Conservation (phyloP, 2,888 invertebrate genomes). For the Zelleria hepariella region DNA sequence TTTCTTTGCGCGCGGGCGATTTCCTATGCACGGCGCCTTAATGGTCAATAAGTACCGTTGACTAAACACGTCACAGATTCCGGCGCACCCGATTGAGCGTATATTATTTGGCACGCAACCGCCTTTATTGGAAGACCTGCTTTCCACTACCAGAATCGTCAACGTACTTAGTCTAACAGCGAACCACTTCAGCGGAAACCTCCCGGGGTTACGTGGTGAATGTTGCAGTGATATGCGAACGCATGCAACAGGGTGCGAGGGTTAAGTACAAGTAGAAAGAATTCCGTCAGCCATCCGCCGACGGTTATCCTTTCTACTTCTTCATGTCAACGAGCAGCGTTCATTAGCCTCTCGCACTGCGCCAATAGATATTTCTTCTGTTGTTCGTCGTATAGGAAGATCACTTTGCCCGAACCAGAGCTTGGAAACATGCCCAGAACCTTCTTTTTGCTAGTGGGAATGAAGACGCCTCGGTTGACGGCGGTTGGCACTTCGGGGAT, state of each 20-base stretch:
- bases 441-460: conserved; percentile 73
- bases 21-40: no score
- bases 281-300: conserved; percentile 32
- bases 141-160: no score
- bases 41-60: no score
- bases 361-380: conserved; percentile 56
- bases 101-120: no score
- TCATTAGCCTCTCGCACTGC: conserved; percentile 54
- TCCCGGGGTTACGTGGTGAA: conserved; percentile 50
- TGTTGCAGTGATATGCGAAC: conserved; percentile 51
- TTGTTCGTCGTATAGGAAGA: conserved; percentile 59
- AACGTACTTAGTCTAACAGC: background rate
- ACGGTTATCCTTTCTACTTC: conserved; percentile 49
- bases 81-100: no score
- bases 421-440: conserved; percentile 75
- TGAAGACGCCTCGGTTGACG: conserved; percentile 78
- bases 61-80: background rate
- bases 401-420: conserved; percentile 74
- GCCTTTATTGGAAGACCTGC: no score
- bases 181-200: conserved; percentile 35
- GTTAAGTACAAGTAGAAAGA: conserved; percentile 64
- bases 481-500: conserved; percentile 77
- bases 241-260: conserved; percentile 48
- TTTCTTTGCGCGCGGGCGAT: no score
- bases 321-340: conserved; percentile 56